phyloP scores from a whole-genome alignment of 2,888 invertebrate species.

The Marronus borbonicus region DNA sequence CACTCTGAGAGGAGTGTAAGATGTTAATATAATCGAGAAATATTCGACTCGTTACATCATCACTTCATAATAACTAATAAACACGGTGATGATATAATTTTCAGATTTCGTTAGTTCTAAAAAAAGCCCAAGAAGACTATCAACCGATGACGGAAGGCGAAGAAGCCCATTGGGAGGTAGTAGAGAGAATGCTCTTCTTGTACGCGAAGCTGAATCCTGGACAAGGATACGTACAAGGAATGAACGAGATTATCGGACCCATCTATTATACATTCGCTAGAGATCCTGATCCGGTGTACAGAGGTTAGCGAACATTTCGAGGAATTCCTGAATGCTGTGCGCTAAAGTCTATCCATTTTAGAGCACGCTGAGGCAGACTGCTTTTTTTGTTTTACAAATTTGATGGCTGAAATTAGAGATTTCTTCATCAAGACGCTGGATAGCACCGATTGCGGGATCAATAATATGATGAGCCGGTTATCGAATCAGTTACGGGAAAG shows the following conservation, averaged over 20 bases:
- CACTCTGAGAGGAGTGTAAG: too few species aligned
- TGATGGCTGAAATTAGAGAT: slow-evolving; percentile 98
- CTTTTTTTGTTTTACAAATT: slow-evolving; percentile 98
- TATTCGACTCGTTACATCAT: too few species aligned
- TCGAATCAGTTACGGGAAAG: slow-evolving; percentile 82
- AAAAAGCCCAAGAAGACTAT: slow-evolving; percentile 86
- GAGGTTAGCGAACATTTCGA: slow-evolving; percentile 74
- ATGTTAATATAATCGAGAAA: too few species aligned
- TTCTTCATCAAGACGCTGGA: slow-evolving; percentile 97
- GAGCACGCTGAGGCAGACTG: slow-evolving; percentile 97
- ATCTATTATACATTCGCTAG: slow-evolving; percentile 98
- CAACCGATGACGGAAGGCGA: slow-evolving; percentile 89
- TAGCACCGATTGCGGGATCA: slow-evolving; percentile 92
- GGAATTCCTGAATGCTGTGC: too few species aligned
- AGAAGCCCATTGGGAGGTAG: slow-evolving; percentile 99
- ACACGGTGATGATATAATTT: slow-evolving; percentile 37
- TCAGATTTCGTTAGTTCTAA: slow-evolving; percentile 81
- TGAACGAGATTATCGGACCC: slow-evolving; percentile 99
- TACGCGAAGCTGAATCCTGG: slow-evolving; percentile 99
- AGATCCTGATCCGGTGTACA: slow-evolving; percentile 85
- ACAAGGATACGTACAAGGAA: slow-evolving; percentile 96
- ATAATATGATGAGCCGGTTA: slow-evolving; percentile 90
- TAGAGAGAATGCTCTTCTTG: slow-evolving; percentile 95
- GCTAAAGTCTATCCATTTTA: slow-evolving; percentile 62
- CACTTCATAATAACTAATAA: too few species aligned